Evolutionary conservation across 1,140 invertebrate genomes (phyloP).

Genomic region (Procambarus virginalis): DNA sequence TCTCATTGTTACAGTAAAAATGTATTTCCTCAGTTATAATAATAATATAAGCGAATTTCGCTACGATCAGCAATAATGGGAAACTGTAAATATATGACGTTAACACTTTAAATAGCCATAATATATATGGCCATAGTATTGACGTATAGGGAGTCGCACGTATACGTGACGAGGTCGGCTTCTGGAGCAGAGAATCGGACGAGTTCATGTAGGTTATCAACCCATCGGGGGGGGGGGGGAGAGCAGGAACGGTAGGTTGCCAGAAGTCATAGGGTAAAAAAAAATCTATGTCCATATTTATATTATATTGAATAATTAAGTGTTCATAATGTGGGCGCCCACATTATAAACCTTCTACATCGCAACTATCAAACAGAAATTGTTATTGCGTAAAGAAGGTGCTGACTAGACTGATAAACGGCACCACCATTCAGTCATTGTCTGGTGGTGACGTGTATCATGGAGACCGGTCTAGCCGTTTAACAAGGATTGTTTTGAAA

Average conservation of each 20-base stretch:
- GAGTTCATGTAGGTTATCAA: conserved; percentile 54
- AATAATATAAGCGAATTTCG: too few relatives aligned
- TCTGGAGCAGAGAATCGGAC: conserved; percentile 21
- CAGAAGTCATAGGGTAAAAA: conserved; percentile 5
- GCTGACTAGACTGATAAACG: background rate
- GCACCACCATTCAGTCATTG: conserved; percentile 1
- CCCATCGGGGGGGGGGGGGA: conserved; percentile 32
- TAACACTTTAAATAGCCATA: too few relatives aligned
- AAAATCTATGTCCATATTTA: too few relatives aligned
- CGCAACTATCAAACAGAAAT: too few relatives aligned
- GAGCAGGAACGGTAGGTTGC: conserved; percentile 15
- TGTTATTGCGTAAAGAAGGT: background rate
- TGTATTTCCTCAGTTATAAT: too few relatives aligned
- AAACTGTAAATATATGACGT: too few relatives aligned
- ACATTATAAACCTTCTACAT: too few relatives aligned
- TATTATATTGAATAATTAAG: too few relatives aligned
- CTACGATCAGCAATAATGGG: too few relatives aligned
- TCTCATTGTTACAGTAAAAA: too few relatives aligned
- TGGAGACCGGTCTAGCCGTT: background rate
- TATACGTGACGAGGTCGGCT: background rate
- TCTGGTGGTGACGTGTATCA: conserved; percentile 14
- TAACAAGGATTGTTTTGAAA: conserved; percentile 5
- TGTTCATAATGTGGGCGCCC: too few relatives aligned
- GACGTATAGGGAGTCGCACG: background rate
- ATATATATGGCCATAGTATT: background rate